Evolutionary conservation across 1,140 invertebrate species (phyloP), one percentile per base, ranked within the genome.

Genomic region (Cotesia chilonis): DNA sequence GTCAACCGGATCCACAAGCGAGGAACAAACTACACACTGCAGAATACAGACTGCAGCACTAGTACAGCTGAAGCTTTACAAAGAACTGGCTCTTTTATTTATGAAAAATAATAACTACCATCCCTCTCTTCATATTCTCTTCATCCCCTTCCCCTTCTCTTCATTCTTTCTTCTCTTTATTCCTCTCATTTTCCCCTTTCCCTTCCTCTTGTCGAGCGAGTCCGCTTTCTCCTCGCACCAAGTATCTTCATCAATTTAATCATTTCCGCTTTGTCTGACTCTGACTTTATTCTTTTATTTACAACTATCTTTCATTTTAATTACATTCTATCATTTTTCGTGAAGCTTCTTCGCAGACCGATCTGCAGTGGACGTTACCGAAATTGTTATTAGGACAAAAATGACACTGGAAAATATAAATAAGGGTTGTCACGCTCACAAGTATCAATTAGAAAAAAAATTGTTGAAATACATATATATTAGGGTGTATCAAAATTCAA

Each of bases 1-100:
- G 78, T 80, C 80, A 78, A 78, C 80, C 75, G 75, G 74, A 78
- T 79, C 64, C 70, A 69, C 71, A 60, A 74, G 76, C 68, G 36
- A 38, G 10, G 37, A 12, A 66, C 35, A 65, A 20, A 47, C 41
- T 47, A 47, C 10, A 47, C 41, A 47, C 41, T 47, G 41, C 41
- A 9, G 41, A 47, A 6, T 47, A 6, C 28, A 54, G 38, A 36
- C n/a, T 59, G 55, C 54, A 65, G 54, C 51, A 38, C 61, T 60
- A 59, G 28, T 28, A 28, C 28, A 28, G 57, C 57, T 20, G 28
- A 59, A 59, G 57, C 57, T 59, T 17, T 20, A 17, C 57, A 59
- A 59, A 59, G 57, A 59, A 59, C 57, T 59, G 28, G 4, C 20
- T 28, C 20, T 59, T 20, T 28, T 59, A 59, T 28, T 20, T 59